Evolutionary conservation across 1,140 invertebrate genomes (phyloP).

Genomic region (Zaprionus taronus): DNA sequence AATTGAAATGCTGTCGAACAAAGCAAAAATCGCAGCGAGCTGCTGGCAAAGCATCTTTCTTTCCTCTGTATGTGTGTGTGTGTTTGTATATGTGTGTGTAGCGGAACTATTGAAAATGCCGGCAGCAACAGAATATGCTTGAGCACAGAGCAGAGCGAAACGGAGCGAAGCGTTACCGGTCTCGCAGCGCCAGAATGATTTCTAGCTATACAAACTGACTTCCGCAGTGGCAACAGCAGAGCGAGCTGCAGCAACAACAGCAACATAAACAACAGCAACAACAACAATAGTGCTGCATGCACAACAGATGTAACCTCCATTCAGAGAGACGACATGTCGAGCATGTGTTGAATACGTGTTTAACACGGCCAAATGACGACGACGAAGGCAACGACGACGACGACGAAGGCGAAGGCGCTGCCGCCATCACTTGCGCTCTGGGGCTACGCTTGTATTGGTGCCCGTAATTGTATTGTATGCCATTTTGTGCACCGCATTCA

Average conservation of each 20-base stretch:
- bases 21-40: conserved; percentile 60
- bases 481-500: conserved; percentile 62
- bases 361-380: conserved; percentile 70
- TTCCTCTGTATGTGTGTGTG: not conserved
- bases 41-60: not conserved
- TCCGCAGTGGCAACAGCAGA: conserved; percentile 47
- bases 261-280: conserved; percentile 20
- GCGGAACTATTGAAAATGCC: conserved; percentile 22
- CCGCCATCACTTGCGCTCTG: too few species aligned
- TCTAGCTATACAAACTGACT: conserved; percentile 72
- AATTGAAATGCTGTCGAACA: conserved; percentile 76
- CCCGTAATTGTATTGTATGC: conserved; percentile 51
- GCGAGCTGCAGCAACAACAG: conserved; percentile 4
- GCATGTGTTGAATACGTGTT: conserved; percentile 81
- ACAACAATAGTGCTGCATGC: conserved; percentile 5
- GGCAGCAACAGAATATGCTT: conserved; percentile 3
- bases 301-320: conserved; percentile 35
- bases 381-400: conserved; percentile 42
- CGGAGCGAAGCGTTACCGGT: conserved; percentile 31
- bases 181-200: conserved; percentile 56
- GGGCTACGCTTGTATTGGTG: conserved; percentile 23
- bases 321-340: conserved; percentile 68
- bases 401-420: conserved; percentile 24
- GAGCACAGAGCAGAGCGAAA: conserved; percentile 12
- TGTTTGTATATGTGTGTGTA: conserved; percentile 8